phyloP scores from a whole-genome alignment of 1,140 invertebrate genomes.

The Drosophila trapezifrons region DNA sequence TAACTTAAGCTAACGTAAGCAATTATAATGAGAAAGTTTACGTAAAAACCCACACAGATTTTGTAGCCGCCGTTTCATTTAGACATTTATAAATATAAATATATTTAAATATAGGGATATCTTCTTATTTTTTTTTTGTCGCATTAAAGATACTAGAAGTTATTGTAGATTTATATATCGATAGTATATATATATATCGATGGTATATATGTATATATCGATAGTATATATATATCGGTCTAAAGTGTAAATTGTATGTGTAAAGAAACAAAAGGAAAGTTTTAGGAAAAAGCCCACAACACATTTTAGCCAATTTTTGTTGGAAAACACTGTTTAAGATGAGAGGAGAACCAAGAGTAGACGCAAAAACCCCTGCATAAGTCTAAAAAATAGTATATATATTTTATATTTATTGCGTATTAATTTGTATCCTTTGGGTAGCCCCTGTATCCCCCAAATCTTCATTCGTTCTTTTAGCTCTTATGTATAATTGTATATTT shows the following conservation, averaged over 20 bases:
- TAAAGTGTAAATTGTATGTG: slow-evolving; percentile 31
- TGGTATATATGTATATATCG: too few relatives aligned
- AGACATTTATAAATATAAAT: slow-evolving; percentile 10
- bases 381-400: not conserved
- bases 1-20: slow-evolving; percentile 12
- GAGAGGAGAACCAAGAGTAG: not conserved
- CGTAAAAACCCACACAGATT: slow-evolving; percentile 3
- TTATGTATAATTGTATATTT: slow-evolving; percentile 10
- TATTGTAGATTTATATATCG: not conserved
- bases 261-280: slow-evolving; percentile 15
- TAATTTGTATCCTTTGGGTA: slow-evolving; percentile 21
- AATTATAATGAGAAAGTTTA: not conserved
- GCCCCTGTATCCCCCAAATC: not conserved
- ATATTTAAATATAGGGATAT: slow-evolving; percentile 8
- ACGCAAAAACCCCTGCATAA: slow-evolving; percentile 6
- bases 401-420: slow-evolving; percentile 41
- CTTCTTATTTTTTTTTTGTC: slow-evolving; percentile 8
- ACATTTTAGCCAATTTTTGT: slow-evolving; percentile 49
- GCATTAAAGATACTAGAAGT: slow-evolving; percentile 4
- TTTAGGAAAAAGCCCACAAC: slow-evolving; percentile 26
- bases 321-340: slow-evolving; percentile 19
- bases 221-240: slow-evolving; percentile 6
- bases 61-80: slow-evolving; percentile 31
- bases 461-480: slow-evolving; percentile 2
- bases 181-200: slow-evolving; percentile 8